Base-by-base conservation (phyloP, 30 jellyfish, hydroid and myxozoan species). In the Cassiopea xamachana region DNA sequence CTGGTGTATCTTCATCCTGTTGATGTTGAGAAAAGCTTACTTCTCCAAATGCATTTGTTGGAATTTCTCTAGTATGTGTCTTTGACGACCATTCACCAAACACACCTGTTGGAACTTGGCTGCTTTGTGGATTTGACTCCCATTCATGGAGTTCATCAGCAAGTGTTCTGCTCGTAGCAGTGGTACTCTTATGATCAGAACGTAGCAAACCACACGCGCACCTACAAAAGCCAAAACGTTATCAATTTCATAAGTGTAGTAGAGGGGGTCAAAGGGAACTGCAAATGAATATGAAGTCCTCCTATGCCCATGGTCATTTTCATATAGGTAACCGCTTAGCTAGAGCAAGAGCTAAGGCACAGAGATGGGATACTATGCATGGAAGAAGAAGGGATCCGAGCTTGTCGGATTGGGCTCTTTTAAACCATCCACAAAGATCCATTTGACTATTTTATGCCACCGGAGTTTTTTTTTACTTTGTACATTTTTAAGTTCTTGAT, bases 11-110 rank as follows among this genome's bases (percentile, higher is more conserved):
- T 13, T 19, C 67, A 48, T 78, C 85, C 45, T 87, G 94, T 69
- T 75, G 84, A 1, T 79, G 80, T 2, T 1, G 39, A 8, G 80
- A 44, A 39, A 85, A 85, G 51, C 80, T 46, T 1, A 88, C 85
- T 18, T 16, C 46, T 2, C 95, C 95, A 88, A 78, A 88, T 1
- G 95, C 90, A 71, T 88, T 71, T 2, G 95, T 88, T 46, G 95
- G 95, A 1, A 12, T 1, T 43, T 78, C 82, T 61, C 49, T 70
- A n/a, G 77, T 69, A 75, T 88, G 91, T 10, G 1, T 60, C 1
- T 1, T 50, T 17, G 95, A 27, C 14, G 83, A 46, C 95, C 95
- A 88, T 14, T 60, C 79, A 39, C n/a, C 70, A 7, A 16, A 27
- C 1, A 9, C 1, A 18, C 51, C 87, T 12, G 75, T 2, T 13